Base-by-base conservation (phyloP, 2,797 vertebrate species). In the Microtus obscurus region DNA sequence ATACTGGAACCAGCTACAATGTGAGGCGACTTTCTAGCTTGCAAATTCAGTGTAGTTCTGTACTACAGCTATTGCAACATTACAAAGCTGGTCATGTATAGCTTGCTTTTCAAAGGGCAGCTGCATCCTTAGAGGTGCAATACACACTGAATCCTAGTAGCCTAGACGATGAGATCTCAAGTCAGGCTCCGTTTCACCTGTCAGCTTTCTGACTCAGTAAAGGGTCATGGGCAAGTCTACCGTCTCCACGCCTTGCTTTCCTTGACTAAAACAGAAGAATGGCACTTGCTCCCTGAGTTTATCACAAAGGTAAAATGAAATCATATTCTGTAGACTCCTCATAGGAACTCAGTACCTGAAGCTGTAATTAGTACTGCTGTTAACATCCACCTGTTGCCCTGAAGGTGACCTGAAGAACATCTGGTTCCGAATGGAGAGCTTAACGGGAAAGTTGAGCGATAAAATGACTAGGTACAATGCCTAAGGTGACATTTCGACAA, bases 51-150 rank as follows among this genome's bases (percentile, higher is more conserved):
- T 74, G 0, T 17, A 9, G 37, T n/a, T 71, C 77, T 48, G 56
- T 77, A 74, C 45, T 65, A 53, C 12, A 89, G 23, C 27, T 25
- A 86, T 59, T 34, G 67, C 25, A 92, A 40, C 27, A 69, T 69
- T 43, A 73, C 31, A 56, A 79, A 51, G 56, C 0, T 87, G 13
- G 59, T 25, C 82, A 85, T 21, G 56, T 2, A 45, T 9, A 85
- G n/a, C 4, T 73, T 43, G 13, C 51, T 61, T 97, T 95, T 37
- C 48, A 89, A 96, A 91, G 90, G 74, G 37, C 40, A 87, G 51
- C 5, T 67, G 80, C 31, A 93, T 82, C n/a, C 37, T 51, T 78
- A 95, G 93, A 37, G 40, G 23, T 77, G 2, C 14, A 73, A 3
- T 27, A 81, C 34, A 69, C 16, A 2, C 3, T n/a, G 11, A 59